Evolutionary conservation across 2,888 invertebrate species (phyloP).

Genomic region (Eristalinus aeneus): DNA sequence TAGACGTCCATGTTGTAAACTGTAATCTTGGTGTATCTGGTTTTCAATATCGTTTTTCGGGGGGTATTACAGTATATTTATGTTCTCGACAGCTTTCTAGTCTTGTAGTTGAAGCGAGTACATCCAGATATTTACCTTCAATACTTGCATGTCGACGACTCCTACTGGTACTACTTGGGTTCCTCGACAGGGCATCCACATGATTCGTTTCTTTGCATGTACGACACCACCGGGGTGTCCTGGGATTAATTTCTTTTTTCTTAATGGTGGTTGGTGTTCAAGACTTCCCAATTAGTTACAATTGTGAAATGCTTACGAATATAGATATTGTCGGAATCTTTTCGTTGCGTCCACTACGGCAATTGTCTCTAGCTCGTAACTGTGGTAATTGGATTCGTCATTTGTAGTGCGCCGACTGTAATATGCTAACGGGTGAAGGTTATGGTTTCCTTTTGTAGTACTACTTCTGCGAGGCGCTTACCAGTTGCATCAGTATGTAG

Average conservation of each 20-base stretch:
- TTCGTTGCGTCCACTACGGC: too few species aligned
- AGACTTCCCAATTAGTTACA: too few species aligned
- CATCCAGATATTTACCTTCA: not conserved
- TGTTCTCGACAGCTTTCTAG: not conserved
- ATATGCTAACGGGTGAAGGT: not conserved
- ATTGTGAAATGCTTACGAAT: too few species aligned
- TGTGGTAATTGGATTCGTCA: slow-evolving; percentile 73
- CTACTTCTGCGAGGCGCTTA: slow-evolving; percentile 10
- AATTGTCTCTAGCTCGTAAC: too few species aligned
- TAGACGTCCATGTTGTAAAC: not conserved
- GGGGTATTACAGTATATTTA: not conserved
- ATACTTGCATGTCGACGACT: too few species aligned
- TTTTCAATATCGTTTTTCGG: not conserved
- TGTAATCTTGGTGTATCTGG: not conserved
- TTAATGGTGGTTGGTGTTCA: too few species aligned
- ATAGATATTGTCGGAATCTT: too few species aligned
- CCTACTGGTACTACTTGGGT: not conserved
- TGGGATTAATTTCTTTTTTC: too few species aligned
- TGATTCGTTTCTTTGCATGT: too few species aligned
- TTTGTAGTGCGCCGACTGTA: slow-evolving; percentile 69
- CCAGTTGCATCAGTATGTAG: slow-evolving; percentile 7
- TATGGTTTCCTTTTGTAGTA: slow-evolving; percentile 2
- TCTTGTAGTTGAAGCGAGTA: not conserved
- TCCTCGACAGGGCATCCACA: not conserved
- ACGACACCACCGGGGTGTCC: too few species aligned